Evolutionary conservation across 2,113 vertebrate genomes (phyloP).

Genomic region (Gymnogyps californianus): DNA sequence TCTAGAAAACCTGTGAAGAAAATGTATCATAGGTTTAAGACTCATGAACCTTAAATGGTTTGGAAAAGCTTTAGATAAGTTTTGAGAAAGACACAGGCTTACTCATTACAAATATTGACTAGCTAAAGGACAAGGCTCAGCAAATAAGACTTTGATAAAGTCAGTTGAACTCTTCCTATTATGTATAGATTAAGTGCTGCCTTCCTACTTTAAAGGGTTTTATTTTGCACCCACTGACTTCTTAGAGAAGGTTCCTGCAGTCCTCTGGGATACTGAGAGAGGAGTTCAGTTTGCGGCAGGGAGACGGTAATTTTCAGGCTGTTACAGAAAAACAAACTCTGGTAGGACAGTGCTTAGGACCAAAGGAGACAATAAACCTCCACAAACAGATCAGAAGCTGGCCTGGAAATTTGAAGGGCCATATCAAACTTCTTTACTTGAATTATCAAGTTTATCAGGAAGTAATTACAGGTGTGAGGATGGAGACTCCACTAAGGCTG

Average conservation of each 20-base stretch:
- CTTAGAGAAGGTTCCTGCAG: background rate
- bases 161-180: background rate
- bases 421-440: background rate
- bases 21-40: background rate
- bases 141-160: conserved; percentile 9
- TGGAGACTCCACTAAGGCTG: background rate
- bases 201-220: background rate
- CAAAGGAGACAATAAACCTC: background rate
- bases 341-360: background rate
- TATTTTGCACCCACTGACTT: background rate
- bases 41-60: background rate
- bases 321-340: background rate
- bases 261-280: background rate
- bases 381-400: background rate
- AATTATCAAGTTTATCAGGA: background rate
- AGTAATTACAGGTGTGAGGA: background rate
- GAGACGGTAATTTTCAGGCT: background rate
- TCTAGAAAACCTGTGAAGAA: background rate
- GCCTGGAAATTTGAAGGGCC: background rate
- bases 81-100: background rate
- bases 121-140: background rate
- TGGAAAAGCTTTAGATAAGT: background rate
- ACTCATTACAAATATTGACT: conserved; percentile 31
- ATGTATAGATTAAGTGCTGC: background rate
- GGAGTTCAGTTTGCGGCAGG: background rate